Percentiles rank a stretch among this genome's conserved stretches.
phyloP scores from a whole-genome alignment of 2,797 vertebrate genomes.

The Syngnathus acus region DNA sequence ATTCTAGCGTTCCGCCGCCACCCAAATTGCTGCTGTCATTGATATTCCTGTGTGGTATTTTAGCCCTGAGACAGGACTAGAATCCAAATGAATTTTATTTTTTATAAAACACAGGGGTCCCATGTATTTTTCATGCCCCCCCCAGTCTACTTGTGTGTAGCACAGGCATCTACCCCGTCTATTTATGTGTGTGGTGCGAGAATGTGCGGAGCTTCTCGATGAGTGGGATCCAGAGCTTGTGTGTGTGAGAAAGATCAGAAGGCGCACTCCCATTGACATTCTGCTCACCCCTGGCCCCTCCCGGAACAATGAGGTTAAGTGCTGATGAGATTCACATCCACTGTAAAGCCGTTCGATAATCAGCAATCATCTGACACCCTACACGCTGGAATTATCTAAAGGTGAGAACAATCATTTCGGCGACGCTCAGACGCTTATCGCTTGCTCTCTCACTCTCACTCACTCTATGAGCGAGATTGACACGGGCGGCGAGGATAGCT shows the following conservation, averaged over 20 bases:
- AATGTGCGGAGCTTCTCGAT: conserved; percentile 36
- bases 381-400: conserved; percentile 59
- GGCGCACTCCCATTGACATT: conserved; percentile 62
- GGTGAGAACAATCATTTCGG: conserved; percentile 47
- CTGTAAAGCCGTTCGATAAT: conserved; percentile 65
- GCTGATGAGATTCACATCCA: conserved; percentile 68
- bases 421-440: conserved; percentile 42
- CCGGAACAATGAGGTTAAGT: conserved; percentile 66
- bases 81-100: conserved; percentile 62
- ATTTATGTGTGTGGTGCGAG: conserved; percentile 36
- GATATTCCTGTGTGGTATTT: conserved; percentile 63
- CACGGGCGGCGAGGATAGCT: conserved; percentile 34
- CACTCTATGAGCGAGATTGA: conserved; percentile 32
- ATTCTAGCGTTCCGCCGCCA: conserved; percentile 35
- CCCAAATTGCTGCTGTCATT: conserved; percentile 60
- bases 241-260: conserved; percentile 19
- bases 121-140: conserved; percentile 68
- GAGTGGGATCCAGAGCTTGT: conserved; percentile 30
- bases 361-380: conserved; percentile 60
- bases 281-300: conserved; percentile 62
- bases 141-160: conserved; percentile 45
- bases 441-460: conserved; percentile 11
- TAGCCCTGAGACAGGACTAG: conserved; percentile 42
- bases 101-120: conserved; percentile 61
- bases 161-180: conserved; percentile 31